A percentile compares a stretch with the other conserved stretches of the same genome.
phyloP scores from a whole-genome alignment of 1,140 invertebrate genomes.

The Globodera rostochiensis region DNA sequence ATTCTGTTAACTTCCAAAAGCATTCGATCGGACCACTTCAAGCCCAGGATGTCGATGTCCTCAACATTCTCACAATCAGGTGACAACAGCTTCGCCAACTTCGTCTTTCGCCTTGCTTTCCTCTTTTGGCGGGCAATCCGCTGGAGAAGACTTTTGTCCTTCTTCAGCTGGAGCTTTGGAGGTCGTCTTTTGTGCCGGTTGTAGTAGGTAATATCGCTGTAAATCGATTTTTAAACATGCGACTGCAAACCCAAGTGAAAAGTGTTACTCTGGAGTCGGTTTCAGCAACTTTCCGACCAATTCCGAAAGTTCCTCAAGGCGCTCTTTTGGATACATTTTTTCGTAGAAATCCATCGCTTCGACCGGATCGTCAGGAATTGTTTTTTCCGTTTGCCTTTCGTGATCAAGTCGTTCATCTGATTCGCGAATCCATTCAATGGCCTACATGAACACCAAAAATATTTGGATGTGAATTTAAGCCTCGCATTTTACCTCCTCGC shows the following conservation, averaged over 20 bases:
- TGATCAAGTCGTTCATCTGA: slow-evolving; percentile 27
- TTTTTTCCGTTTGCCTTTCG: slow-evolving; percentile 30
- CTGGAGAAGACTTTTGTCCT: background rate
- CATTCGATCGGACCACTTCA: slow-evolving; percentile 24
- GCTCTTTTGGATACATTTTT: slow-evolving; percentile 26
- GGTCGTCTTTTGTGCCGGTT: slow-evolving; percentile 14
- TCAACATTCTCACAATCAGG: background rate
- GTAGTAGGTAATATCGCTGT: slow-evolving; percentile 15
- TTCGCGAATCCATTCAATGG: slow-evolving; percentile 25
- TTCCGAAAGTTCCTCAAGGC: slow-evolving; percentile 13
- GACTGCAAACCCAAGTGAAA: background rate
- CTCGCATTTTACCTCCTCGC: slow-evolving; percentile 34
- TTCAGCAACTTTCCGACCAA: slow-evolving; percentile 26
- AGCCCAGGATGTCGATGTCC: background rate
- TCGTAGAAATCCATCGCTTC: slow-evolving; percentile 21
- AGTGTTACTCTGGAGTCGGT: slow-evolving; percentile 7
- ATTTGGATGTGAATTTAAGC: background rate
- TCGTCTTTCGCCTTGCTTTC: background rate
- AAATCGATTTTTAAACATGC: background rate
- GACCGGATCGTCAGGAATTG: slow-evolving; percentile 22
- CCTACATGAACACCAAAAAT: slow-evolving; percentile 21
- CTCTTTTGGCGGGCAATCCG: background rate
- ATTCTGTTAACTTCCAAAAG: slow-evolving; percentile 14
- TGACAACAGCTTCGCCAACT: background rate
- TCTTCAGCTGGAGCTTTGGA: background rate